A percentile compares a stretch with the other conserved stretches of the same genome.
phyloP scores from a whole-genome alignment of 2,113 vertebrate species.

The Pachyramphus minor region DNA sequence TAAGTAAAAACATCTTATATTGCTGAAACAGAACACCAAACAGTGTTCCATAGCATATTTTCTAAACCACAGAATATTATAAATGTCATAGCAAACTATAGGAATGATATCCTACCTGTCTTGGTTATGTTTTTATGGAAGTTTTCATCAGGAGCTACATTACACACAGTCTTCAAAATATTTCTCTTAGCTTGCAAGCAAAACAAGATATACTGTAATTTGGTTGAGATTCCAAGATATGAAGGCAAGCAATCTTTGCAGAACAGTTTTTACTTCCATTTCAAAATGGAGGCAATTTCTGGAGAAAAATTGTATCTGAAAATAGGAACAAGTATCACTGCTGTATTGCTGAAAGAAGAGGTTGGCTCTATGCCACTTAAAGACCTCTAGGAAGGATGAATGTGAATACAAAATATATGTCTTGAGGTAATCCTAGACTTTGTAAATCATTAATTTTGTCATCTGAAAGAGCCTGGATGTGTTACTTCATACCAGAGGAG shows the following conservation, averaged over 20 bases:
- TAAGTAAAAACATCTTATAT: neutral
- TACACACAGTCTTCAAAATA: neutral
- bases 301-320: neutral
- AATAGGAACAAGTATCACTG: neutral
- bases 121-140: neutral
- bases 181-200: neutral
- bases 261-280: neutral
- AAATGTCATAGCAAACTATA: neutral
- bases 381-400: neutral
- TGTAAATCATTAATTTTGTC: neutral
- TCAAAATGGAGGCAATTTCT: neutral
- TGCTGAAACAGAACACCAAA: neutral
- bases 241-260: neutral
- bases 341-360: neutral
- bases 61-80: neutral
- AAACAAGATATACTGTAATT: neutral
- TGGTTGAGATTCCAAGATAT: neutral
- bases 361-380: neutral
- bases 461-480: neutral
- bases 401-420: neutral
- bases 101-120: neutral
- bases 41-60: neutral
- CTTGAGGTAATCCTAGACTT: neutral
- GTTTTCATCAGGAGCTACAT: neutral
- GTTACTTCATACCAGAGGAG: neutral